phyloP scores from a whole-genome alignment of 1,140 invertebrate genomes.

The Colletes gigas region DNA sequence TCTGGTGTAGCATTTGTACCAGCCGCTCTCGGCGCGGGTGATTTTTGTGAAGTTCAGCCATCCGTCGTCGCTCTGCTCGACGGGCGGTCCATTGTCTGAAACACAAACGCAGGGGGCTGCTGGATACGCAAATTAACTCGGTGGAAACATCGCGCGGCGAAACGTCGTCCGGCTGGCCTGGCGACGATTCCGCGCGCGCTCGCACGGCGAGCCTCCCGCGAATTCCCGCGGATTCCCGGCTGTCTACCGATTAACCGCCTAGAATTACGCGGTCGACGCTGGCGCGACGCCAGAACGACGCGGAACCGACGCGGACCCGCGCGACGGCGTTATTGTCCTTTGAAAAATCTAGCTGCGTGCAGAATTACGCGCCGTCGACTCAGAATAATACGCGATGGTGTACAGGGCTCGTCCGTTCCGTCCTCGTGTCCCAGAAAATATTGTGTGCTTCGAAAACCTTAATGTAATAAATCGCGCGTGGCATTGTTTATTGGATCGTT shows the following conservation, averaged over 20 bases:
- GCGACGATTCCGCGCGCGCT: slow-evolving; percentile 22
- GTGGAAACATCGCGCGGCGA: slow-evolving; percentile 53
- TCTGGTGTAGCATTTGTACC: slow-evolving; percentile 93
- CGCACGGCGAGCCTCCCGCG: background rate
- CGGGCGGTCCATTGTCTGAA: slow-evolving; percentile 83
- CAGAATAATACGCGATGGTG: background rate
- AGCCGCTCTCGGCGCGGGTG: slow-evolving; percentile 88
- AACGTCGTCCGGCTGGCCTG: slow-evolving; percentile 16
- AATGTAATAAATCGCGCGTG: no score
- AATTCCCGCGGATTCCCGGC: slow-evolving; percentile 1
- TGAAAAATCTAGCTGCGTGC: slow-evolving; percentile 8
- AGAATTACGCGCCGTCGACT: slow-evolving; percentile 15
- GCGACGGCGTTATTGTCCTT: slow-evolving; percentile 1
- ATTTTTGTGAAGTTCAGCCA: slow-evolving; percentile 92
- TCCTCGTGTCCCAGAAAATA: no score
- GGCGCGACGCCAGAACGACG: slow-evolving; percentile 19
- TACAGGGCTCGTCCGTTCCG: no score
- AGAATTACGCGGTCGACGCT: slow-evolving; percentile 25
- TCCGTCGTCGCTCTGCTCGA: slow-evolving; percentile 86
- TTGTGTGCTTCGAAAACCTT: no score
- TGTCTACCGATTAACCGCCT: slow-evolving; percentile 28
- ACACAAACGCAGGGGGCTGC: slow-evolving; percentile 67
- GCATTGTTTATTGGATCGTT: no score
- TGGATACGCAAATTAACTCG: slow-evolving; percentile 57
- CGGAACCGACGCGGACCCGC: background rate